Percentiles rank a stretch among this genome's conserved stretches.
phyloP scores from a whole-genome alignment of 1,140 invertebrate genomes.

The Condylostylus longicornis region DNA sequence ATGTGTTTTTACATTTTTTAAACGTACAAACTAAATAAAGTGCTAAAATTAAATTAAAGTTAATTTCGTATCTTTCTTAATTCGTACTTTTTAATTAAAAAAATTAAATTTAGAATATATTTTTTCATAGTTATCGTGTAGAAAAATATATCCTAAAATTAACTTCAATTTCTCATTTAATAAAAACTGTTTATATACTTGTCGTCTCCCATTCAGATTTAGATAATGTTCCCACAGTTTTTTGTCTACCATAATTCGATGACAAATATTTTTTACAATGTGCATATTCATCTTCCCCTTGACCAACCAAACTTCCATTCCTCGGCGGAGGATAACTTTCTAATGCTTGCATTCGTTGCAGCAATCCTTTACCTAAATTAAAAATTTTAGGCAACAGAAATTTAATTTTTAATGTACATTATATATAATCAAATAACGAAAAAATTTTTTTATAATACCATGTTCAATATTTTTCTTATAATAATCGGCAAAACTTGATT shows the following conservation, averaged over 20 bases:
- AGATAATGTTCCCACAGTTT: slow-evolving; percentile 65
- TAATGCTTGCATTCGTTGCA: slow-evolving; percentile 60
- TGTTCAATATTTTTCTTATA: slow-evolving; percentile 51
- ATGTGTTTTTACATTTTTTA: slow-evolving; percentile 54
- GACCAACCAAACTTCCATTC: slow-evolving; percentile 39
- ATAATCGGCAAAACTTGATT: slow-evolving; percentile 65
- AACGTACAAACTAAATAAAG: slow-evolving; percentile 75
- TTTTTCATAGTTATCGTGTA: too few species aligned
- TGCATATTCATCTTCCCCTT: slow-evolving; percentile 49
- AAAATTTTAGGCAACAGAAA: neutral
- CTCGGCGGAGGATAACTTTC: slow-evolving; percentile 48
- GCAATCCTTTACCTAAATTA: slow-evolving; percentile 33
- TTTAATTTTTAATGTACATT: too few species aligned
- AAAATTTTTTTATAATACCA: too few species aligned
- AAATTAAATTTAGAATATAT: slow-evolving; percentile 8
- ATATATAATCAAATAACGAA: too few species aligned
- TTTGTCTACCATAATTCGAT: slow-evolving; percentile 28
- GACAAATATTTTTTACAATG: slow-evolving; percentile 37
- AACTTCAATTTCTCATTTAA: neutral
- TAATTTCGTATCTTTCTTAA: slow-evolving; percentile 7
- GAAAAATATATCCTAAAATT: neutral
- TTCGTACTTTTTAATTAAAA: slow-evolving; percentile 4
- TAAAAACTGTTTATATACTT: slow-evolving; percentile 40
- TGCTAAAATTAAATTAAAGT: slow-evolving; percentile 49
- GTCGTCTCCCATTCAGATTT: slow-evolving; percentile 86